phyloP scores from a whole-genome alignment of 2,797 vertebrate genomes.

The Chaetophractus vellerosus region DNA sequence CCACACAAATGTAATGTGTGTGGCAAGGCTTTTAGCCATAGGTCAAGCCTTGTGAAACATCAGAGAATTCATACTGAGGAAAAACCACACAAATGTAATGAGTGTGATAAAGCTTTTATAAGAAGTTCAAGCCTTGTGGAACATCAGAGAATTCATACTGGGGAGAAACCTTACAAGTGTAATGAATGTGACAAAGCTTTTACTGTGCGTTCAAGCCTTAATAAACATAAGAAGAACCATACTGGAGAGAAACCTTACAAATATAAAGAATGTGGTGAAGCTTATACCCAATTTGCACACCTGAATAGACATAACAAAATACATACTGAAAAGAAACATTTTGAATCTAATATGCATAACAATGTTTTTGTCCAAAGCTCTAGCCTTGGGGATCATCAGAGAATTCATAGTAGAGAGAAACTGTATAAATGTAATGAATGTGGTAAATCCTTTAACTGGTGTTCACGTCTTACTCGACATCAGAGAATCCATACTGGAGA shows the following conservation, averaged over 20 bases:
- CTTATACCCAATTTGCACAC: neutral
- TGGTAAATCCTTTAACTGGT: slow-evolving; percentile 33
- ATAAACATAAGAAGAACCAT: neutral
- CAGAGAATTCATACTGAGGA: slow-evolving; percentile 74
- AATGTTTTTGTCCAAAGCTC: neutral
- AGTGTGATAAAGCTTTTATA: slow-evolving; percentile 68
- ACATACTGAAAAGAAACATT: neutral
- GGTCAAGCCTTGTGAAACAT: slow-evolving; percentile 54
- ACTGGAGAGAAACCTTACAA: neutral
- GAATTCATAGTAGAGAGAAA: neutral
- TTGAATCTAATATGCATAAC: neutral
- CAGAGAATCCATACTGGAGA: slow-evolving; percentile 21
- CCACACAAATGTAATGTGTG: slow-evolving; percentile 61
- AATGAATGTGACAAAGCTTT: slow-evolving; percentile 69
- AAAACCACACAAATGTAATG: slow-evolving; percentile 65
- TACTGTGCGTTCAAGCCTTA: neutral
- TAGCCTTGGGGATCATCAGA: neutral
- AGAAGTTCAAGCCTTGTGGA: slow-evolving; percentile 60
- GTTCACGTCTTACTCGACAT: slow-evolving; percentile 24
- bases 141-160: slow-evolving; percentile 66
- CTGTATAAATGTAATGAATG: neutral
- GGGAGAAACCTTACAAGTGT: slow-evolving; percentile 68
- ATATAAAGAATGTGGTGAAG: neutral
- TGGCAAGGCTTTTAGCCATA: slow-evolving; percentile 48
- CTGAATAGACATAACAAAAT: neutral